phyloP scores from a whole-genome alignment of 2,797 vertebrate genomes.

The Rhinichthys osculus region DNA sequence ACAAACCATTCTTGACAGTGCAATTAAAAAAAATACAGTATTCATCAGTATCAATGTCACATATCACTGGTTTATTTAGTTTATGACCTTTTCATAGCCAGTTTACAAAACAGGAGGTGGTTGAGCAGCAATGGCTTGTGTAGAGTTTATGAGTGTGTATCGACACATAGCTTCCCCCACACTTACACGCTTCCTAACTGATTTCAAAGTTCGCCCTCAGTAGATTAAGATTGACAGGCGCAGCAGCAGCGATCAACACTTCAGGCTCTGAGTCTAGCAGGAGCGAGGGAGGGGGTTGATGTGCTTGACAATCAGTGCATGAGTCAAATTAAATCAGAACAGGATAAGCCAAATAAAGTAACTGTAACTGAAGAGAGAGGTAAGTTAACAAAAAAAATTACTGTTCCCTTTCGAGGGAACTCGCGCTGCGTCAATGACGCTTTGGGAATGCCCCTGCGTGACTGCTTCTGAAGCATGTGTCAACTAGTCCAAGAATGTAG shows the following conservation, averaged over 20 bases:
- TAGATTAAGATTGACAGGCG: slow-evolving; percentile 25
- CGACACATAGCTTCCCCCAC: neutral
- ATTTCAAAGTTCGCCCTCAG: slow-evolving; percentile 7
- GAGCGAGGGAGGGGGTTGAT: slow-evolving; percentile 13
- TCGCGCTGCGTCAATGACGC: too few relatives aligned
- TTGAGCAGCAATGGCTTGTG: neutral
- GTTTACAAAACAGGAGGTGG: neutral
- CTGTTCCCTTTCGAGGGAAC: too few relatives aligned
- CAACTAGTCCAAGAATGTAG: too few relatives aligned
- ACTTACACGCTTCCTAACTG: neutral
- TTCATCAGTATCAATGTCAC: slow-evolving; percentile 9
- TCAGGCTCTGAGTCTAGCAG: neutral
- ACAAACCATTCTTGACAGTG: slow-evolving; percentile 6
- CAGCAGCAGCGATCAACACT: slow-evolving; percentile 25
- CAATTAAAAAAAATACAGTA: slow-evolving; percentile 3
- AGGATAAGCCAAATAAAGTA: neutral
- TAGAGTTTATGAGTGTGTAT: neutral
- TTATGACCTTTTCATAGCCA: slow-evolving; percentile 1
- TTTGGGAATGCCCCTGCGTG: too few relatives aligned
- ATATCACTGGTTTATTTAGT: slow-evolving; percentile 30
- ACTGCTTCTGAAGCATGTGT: too few relatives aligned
- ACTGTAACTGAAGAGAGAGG: neutral
- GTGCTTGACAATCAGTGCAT: slow-evolving; percentile 23
- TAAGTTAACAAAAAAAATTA: neutral
- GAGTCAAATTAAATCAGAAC: slow-evolving; percentile 19